Percentiles rank a stretch among this genome's conserved stretches.
Conservation (phyloP, 2,113 vertebrate genomes). For the Chionomys nivalis region DNA sequence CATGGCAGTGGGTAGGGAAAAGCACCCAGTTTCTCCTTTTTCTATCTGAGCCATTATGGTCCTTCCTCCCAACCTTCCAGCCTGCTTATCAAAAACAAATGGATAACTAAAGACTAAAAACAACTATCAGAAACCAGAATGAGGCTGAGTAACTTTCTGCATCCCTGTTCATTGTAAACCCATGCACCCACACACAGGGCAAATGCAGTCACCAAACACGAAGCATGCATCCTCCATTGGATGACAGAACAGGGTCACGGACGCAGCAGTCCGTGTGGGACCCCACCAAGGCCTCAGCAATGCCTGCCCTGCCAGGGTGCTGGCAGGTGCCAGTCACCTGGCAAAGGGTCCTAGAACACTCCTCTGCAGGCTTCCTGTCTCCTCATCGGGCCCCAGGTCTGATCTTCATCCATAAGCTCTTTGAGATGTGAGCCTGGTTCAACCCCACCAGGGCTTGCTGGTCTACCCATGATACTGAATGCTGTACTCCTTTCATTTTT, state of each 20-base stretch:
- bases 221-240: not conserved
- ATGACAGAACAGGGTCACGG: not conserved
- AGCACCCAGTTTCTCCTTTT: not conserved
- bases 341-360: not conserved
- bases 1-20: not conserved
- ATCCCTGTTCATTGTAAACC: not conserved
- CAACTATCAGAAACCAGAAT: not conserved
- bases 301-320: not conserved
- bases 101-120: not conserved
- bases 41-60: not conserved
- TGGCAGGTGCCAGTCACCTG: not conserved
- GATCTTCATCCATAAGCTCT: not conserved
- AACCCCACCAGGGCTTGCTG: not conserved
- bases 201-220: not conserved
- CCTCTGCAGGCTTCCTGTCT: not conserved
- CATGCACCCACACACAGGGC: not conserved
- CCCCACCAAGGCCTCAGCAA: not conserved
- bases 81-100: not conserved
- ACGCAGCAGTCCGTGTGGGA: not conserved
- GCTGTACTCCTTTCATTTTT: not conserved
- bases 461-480: not conserved
- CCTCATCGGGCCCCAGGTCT: not conserved
- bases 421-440: not conserved
- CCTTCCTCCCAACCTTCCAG: not conserved
- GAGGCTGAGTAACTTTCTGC: conserved; percentile 7